Base-by-base conservation (phyloP, 2,888 invertebrate genomes). In the Meliscaeva auricollis region DNA sequence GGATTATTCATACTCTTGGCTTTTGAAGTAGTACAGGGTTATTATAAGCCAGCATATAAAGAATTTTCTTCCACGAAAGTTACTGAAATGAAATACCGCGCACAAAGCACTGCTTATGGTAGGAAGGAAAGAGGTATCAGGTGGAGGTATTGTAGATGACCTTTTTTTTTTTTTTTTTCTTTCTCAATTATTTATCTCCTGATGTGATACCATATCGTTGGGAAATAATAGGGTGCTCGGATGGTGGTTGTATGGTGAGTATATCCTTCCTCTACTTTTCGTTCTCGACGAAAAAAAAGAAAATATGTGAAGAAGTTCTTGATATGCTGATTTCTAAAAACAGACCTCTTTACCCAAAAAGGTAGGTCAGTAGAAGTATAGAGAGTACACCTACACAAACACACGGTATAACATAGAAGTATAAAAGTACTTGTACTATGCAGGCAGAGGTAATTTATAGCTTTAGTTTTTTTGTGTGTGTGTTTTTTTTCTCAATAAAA, bases 401-500 rank as follows among this genome's bases (percentile, higher is more conserved):
- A n/a, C n/a, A n/a, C 5, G 1, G 1, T 30, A 5, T 30, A 8
- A 15, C 4, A 4, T 26, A 26, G 26, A 26, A 26, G 26, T 38
- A n/a, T n/a, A n/a, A n/a, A n/a, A 9, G 32, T 20, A 35, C 2
- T 35, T 35, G 6, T 58, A 58, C 38, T 11, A 38, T 38, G 22
- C 11, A n/a, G 2, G 15, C 17, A 13, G 30, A 50, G 41, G 69
- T 58, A 81, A 81, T 81, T 81, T 81, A 81, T 75, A 32, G 75
- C 11, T 48, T 22, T 38, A 50, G 35, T 22, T 62, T 38, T 17
- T 50, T 20, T 54, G 54, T 38, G 11, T 9, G n/a, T n/a, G n/a
- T n/a, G n/a, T n/a, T n/a, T 38, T 75, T 64, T 54, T 75, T 70
- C 32, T 50, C 70, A 64, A 72, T 66, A 60, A 60, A 76, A 72